Evolutionary conservation across 92 coral and sea anemone genomes (phyloP).

Genomic region (Zoanthus sansibaricus): DNA sequence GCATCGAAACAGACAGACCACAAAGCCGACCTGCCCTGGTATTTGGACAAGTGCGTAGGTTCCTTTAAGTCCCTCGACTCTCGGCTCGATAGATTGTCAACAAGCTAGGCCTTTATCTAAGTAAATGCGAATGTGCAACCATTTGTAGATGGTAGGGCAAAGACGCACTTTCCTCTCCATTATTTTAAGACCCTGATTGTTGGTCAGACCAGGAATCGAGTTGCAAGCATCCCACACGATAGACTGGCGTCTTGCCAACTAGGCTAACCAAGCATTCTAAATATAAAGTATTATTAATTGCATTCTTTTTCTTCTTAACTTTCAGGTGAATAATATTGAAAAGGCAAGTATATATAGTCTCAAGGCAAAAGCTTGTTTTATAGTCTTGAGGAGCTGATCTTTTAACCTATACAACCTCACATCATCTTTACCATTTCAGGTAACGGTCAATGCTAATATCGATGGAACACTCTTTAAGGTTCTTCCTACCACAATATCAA

Average conservation of each 20-base stretch:
- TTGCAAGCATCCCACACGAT: no score
- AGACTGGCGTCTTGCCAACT: no score
- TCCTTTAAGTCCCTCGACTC: not conserved
- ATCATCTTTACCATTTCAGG: not conserved
- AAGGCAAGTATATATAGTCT: not conserved
- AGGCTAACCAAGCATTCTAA: not conserved
- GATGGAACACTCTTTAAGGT: not conserved
- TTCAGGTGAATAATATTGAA: constrained; percentile 39
- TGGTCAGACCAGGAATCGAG: no score
- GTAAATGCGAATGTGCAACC: no score
- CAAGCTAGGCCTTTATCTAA: no score
- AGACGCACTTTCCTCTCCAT: no score
- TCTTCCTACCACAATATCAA: constrained; percentile 9
- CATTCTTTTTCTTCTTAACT: not conserved
- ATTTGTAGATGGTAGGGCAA: no score
- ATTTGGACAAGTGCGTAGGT: not conserved
- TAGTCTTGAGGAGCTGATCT: not conserved
- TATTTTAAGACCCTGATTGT: no score
- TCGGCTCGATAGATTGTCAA: no score
- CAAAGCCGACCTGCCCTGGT: no score
- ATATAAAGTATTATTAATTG: not conserved
- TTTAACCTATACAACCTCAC: not conserved
- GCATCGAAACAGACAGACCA: no score
- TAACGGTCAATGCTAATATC: not conserved
- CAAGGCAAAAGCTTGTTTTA: not conserved